Evolutionary conservation across 2,797 vertebrate species (phyloP), one percentile per base, ranked within the genome.

Genomic region (Myiotriccus ornatus): DNA sequence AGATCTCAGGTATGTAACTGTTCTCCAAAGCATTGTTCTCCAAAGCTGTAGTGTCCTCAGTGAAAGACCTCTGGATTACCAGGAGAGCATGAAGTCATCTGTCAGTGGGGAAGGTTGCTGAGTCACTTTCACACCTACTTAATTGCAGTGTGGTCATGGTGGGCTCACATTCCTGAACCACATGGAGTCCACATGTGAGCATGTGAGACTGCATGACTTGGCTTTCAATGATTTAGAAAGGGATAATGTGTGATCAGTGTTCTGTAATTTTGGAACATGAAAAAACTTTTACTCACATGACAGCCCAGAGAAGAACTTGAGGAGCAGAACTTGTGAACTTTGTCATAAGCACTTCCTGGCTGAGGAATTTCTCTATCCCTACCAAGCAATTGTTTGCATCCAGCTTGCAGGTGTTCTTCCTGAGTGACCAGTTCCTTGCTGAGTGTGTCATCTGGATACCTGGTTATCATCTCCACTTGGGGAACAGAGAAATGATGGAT

Each of bases 91-190:
- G 43, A 63, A 76, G 14, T 76, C 32, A 52, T 34, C 80, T 75
- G 10, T 39, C 67, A 50, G 13, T 49, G 0, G 6, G 81, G 39
- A n/a, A 32, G 19, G 9, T 2, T 84, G 17, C 44, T 43, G 59
- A 59, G 20, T 27, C 37, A 19, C 22, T 83, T 90, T 77, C 46
- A 56, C 15, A 77, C 8, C 30, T 30, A 4, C 3, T 49, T 47
- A 28, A 13, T 11, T 2, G 0, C 28, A 14, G 3, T 9, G 24
- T 28, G 32, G 7, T 63, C 43, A 4, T 20, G 8, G 8, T 60
- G 70, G 50, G 52, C 46, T 79, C 37, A 43, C 59, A 24, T 52
- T 82, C 49, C 56, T 84, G 27, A 20, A 11, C 53, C 85, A 37
- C 44, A 21, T 3, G 24, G 39, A 37, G 14, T 34, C 25, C 70